Evolutionary conservation across 37 sponge, comb jelly and placozoan species (phyloP), one percentile per base, ranked within the genome.

Genomic region (Cliona cf. orientalis): DNA sequence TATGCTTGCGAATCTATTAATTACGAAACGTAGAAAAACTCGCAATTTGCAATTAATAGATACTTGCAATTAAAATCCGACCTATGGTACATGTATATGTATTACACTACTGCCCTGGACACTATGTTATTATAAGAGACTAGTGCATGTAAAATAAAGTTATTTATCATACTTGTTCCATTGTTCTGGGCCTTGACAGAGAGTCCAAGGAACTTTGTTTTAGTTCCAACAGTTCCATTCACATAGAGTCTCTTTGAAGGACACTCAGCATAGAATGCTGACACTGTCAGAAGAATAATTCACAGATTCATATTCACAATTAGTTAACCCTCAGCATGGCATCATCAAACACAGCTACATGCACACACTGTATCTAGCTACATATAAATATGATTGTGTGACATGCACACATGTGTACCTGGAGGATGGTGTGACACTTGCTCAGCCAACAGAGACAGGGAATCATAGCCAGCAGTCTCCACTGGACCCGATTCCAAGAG

Each of bases 251-350:
- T 80, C 60, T 81, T 89, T 28, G 69, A 56, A 7, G 83, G 83
- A 63, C 81, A 82, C 61, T 93, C 94, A 28, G 83, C 90, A 81
- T 93, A 93, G 81, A 93, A 89, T 12, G 90, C 94, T 29, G 87
- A 81, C 21, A 93, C 90, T 89, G 60, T 3, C 78, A 56, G 53
- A 49, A 14, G 14, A 49, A 49, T 9, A 49, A 9, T 14, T 19
- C 53, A 49, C 14, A 14, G 14, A 49, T 49, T 49, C 14, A 49
- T 14, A 49, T 14, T 19, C 9, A 49, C 14, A 19, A 49, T 49
- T 19, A n/a, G n/a, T n/a, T n/a, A n/a, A n/a, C n/a, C n/a, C n/a
- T n/a, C n/a, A n/a, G n/a, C n/a, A n/a, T n/a, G n/a, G n/a, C n/a
- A n/a, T n/a, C n/a, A n/a, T n/a, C n/a, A n/a, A n/a, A n/a, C n/a